Evolutionary conservation across 2,888 invertebrate genomes (phyloP).

Genomic region (Melanchra persicariae): DNA sequence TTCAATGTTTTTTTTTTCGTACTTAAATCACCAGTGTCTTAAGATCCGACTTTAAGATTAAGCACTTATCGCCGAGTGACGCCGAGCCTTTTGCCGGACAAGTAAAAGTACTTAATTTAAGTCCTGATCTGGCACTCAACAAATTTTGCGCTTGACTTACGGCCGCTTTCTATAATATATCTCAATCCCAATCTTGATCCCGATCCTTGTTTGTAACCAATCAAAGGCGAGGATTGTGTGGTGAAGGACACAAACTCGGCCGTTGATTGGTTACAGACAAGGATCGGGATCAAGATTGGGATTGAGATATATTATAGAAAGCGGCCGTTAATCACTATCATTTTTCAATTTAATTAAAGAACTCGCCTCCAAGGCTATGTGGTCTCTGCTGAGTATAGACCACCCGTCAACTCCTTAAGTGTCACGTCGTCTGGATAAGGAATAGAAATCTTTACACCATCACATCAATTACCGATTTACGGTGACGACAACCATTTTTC

Average conservation of each 20-base stretch:
- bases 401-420: not conserved
- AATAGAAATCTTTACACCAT: not conserved
- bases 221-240: too few species aligned
- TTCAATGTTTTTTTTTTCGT: conserved; percentile 15
- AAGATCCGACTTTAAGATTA: conserved; percentile 45
- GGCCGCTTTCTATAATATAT: too few species aligned
- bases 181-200: too few species aligned
- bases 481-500: not conserved
- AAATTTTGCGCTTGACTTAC: conserved; percentile 26
- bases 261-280: too few species aligned
- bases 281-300: too few species aligned
- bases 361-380: not conserved
- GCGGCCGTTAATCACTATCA: conserved; percentile 8
- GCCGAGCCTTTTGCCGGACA: conserved; percentile 6
- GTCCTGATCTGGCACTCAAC: conserved; percentile 34
- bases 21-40: conserved; percentile 20
- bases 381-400: not conserved
- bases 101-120: conserved; percentile 35
- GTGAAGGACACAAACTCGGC: too few species aligned
- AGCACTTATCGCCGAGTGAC: conserved; percentile 24
- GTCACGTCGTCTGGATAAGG: not conserved
- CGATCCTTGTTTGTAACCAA: too few species aligned
- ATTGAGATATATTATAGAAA: too few species aligned
- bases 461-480: not conserved
- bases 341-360: conserved; percentile 31